These are phyloP conservation scores for Sturnira hondurensis DNA, from an alignment of 2,113 vertebrate genomes.

Conservation along the genomic window DNA sequence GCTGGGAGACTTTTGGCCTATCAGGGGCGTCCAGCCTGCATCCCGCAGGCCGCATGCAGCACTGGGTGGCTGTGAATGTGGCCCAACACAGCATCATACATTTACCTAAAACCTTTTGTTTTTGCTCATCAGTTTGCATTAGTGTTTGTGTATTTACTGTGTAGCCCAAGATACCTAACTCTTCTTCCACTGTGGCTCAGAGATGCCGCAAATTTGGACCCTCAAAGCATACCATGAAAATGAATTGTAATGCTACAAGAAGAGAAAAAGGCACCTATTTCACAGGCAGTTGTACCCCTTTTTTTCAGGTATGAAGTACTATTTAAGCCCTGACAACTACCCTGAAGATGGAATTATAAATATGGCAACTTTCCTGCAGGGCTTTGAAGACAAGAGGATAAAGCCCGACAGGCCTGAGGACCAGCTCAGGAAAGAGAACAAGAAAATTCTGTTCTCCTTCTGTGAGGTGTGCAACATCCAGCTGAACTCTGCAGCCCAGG, in stretches of 20 bases:
- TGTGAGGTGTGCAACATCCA: constrained; percentile 98
- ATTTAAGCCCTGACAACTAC: constrained; percentile 83
- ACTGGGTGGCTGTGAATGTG: too few species aligned
- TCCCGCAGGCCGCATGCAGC: too few species aligned
- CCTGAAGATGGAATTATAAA: constrained; percentile 88
- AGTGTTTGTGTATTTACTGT: too few species aligned
- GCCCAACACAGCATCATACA: too few species aligned
- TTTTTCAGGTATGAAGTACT: constrained; percentile 87
- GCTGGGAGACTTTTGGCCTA: background rate
- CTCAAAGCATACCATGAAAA: background rate
- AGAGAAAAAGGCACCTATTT: background rate
- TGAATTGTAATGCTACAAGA: background rate
- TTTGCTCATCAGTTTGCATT: too few species aligned
- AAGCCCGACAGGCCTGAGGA: constrained; percentile 78
- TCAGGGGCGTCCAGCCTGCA: too few species aligned
- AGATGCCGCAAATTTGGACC: too few species aligned
- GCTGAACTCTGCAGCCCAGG: constrained; percentile 92
- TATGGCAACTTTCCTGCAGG: constrained; percentile 81
- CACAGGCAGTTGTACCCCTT: background rate
- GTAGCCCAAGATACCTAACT: too few species aligned
- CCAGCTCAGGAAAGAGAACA: constrained; percentile 86
- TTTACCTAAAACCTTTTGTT: too few species aligned
- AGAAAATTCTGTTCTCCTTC: constrained; percentile 90
- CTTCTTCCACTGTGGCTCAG: too few species aligned
- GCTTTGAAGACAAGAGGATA: constrained; percentile 86